phyloP scores from a whole-genome alignment of 2,888 invertebrate species.

The Gibbula magus region DNA sequence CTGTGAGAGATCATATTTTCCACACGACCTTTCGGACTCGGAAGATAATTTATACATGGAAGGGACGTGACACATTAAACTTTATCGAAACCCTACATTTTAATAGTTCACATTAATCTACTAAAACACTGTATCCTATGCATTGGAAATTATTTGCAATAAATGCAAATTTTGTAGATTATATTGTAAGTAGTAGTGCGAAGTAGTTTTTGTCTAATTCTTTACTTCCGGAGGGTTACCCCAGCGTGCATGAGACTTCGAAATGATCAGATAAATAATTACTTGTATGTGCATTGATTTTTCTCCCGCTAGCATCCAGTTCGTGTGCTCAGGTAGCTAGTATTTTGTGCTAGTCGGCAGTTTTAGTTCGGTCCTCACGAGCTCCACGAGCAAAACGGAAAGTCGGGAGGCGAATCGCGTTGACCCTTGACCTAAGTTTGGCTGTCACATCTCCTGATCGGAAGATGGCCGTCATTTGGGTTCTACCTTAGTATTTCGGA shows the following conservation, averaged over 20 bases:
- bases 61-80: too few relatives aligned
- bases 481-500: neutral
- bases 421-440: conserved; percentile 11
- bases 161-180: too few relatives aligned
- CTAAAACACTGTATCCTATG: too few relatives aligned
- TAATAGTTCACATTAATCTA: too few relatives aligned
- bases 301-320: neutral
- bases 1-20: neutral
- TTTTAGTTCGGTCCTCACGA: neutral
- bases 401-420: neutral
- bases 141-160: too few relatives aligned
- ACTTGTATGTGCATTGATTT: conserved; percentile 5
- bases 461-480: neutral
- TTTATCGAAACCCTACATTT: too few relatives aligned
- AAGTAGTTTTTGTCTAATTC: neutral
- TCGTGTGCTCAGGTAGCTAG: neutral
- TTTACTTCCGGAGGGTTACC: conserved; percentile 8
- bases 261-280: conserved; percentile 10
- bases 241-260: neutral
- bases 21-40: neutral
- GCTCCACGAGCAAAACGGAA: neutral
- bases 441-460: conserved; percentile 10
- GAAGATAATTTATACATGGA: too few relatives aligned
- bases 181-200: too few relatives aligned
- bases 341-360: neutral